Conservation (phyloP, 2,113 vertebrate genomes). For the western clawed frog (Xenopus tropicalis) region UCB_Xtro_10.0 CM004446.2:117467001-117467500, state of each 20-base stretch:
- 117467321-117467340: neutral
- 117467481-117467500: too few species aligned
- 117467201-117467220: neutral
- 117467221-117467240: neutral
- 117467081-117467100: too few species aligned
- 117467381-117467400: neutral
- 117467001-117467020: too few species aligned
- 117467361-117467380: neutral
- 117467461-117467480: too few species aligned
- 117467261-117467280: neutral
- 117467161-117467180: neutral
- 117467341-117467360: neutral
- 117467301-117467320: neutral
- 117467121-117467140: too few species aligned
- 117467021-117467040: too few species aligned
- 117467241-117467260: slow-evolving; percentile 11
- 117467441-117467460: too few species aligned
- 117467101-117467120: too few species aligned
- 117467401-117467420: neutral
- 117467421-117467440: too few species aligned
- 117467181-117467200: neutral
- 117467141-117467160: too few species aligned
- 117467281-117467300: slow-evolving; percentile 4
- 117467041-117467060: too few species aligned
- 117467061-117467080: too few species aligned